Base-by-base conservation (phyloP, 2,888 invertebrate genomes). In the Pomacea canaliculata region DNA sequence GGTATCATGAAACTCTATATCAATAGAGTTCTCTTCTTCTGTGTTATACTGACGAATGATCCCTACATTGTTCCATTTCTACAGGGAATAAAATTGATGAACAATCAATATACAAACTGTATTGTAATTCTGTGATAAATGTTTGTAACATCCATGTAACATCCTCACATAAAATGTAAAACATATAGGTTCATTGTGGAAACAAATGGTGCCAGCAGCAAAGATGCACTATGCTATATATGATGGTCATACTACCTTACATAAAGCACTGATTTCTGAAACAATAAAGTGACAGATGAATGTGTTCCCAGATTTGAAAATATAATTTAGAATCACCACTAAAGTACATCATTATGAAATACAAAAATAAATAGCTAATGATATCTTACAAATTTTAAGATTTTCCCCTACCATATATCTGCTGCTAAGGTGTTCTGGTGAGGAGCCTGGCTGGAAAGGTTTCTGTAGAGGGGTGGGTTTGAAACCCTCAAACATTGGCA, bases 1-100 rank as follows among this genome's bases (percentile, higher is more conserved):
- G 0, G 95, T 93, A 91, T 99, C 97, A 86, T 98, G 98, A 91
- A 99, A 99, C 90, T 98, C 97, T 0, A 98, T 95, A 89, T 98
- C 97, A 73, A 99, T 96, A 0, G 94, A 94, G 75, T 95, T 95
- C 76, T 95, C 95, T 0, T 94, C 94, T 81, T 94, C 95, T 1
- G 92, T 93, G 0, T 94, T 93, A 88, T 96, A 96, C 85, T 95
- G 94, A 13, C 95, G 93, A 0, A 98, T 95, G 81, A 98, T 94
- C n/a, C 98, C 99, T 9, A 96, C 93, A 73, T 95, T 94, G 88
- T 99, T 99, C 96, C 97, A 99, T 74, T 95, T 94, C 94, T 94
- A 75, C 0, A 78, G 63, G n/a, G 37, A 59, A 70, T 23, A 70
- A 19, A 67, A 62, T 70, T 12, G 2, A 59, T 23, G 13, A 4